Conservation (phyloP, 1,140 invertebrate species). For the Papilio dardanus region DNA sequence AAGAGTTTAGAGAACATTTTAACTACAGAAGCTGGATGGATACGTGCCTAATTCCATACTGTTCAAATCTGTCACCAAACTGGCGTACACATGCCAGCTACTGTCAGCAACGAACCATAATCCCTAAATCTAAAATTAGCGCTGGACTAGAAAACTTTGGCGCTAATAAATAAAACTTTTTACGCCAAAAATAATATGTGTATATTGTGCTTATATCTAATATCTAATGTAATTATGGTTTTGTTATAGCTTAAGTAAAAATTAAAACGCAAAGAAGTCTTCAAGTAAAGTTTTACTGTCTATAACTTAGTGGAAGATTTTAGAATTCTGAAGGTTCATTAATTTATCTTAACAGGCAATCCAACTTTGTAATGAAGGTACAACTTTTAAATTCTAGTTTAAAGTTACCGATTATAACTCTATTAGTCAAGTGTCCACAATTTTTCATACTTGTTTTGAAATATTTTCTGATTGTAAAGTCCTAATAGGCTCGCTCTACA, state of each 20-base stretch:
- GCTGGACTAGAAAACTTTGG: not conserved
- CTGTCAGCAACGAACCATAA: conserved; percentile 7
- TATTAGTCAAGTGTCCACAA: not conserved
- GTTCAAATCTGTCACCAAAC: not conserved
- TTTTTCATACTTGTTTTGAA: not conserved
- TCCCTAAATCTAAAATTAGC: conserved; percentile 5
- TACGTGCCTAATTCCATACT: not conserved
- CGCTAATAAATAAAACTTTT: not conserved
- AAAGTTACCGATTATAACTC: not conserved
- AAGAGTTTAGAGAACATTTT: not conserved
- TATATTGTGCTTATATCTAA: too few species aligned
- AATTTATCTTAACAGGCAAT: not conserved
- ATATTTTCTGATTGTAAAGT: not conserved
- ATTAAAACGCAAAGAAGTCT: not conserved
- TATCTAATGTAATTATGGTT: too few species aligned
- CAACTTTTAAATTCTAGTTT: not conserved
- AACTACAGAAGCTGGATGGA: not conserved
- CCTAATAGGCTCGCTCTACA: too few species aligned
- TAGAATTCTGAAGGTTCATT: not conserved
- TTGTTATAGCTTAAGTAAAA: not conserved
- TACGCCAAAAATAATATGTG: not conserved
- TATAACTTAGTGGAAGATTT: not conserved
- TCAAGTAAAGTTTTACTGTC: not conserved
- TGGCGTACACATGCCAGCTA: not conserved
- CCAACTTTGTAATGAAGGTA: conserved; percentile 4